phyloP scores from a whole-genome alignment of 2,797 vertebrate genomes.

The Myripristis jacobus region DNA sequence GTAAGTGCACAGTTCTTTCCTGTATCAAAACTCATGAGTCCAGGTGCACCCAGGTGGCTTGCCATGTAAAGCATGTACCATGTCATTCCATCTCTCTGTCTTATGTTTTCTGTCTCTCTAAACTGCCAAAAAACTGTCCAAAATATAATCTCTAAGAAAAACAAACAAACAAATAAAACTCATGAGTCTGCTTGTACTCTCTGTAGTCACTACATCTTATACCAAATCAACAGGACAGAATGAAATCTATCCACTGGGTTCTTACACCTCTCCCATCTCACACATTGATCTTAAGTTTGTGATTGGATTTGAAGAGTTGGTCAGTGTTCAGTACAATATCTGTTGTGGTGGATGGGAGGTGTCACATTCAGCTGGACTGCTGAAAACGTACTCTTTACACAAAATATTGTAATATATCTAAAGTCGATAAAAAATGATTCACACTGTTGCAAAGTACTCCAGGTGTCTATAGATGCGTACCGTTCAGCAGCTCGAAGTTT shows the following conservation, averaged over 20 bases:
- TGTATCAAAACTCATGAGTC: no score
- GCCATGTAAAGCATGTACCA: no score
- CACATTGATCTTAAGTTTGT: no score
- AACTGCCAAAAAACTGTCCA: no score
- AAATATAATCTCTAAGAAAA: no score
- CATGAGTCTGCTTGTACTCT: background rate
- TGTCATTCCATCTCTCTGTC: no score
- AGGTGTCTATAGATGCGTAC: constrained; percentile 62
- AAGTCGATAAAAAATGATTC: background rate
- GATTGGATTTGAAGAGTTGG: no score
- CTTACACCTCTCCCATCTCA: no score
- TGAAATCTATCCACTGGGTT: background rate
- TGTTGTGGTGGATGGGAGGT: background rate
- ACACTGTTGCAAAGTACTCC: background rate
- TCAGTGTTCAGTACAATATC: background rate
- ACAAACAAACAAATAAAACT: no score
- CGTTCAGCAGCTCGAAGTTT: constrained; percentile 94
- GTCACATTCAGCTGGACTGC: background rate
- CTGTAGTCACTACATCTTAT: background rate
- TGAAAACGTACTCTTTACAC: background rate
- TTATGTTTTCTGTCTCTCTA: no score
- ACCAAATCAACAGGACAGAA: background rate
- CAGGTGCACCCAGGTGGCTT: no score
- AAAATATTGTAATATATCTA: background rate
- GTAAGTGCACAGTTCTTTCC: background rate